phyloP scores from a whole-genome alignment of 2,888 invertebrate species.

The Cheilosia vulpina region DNA sequence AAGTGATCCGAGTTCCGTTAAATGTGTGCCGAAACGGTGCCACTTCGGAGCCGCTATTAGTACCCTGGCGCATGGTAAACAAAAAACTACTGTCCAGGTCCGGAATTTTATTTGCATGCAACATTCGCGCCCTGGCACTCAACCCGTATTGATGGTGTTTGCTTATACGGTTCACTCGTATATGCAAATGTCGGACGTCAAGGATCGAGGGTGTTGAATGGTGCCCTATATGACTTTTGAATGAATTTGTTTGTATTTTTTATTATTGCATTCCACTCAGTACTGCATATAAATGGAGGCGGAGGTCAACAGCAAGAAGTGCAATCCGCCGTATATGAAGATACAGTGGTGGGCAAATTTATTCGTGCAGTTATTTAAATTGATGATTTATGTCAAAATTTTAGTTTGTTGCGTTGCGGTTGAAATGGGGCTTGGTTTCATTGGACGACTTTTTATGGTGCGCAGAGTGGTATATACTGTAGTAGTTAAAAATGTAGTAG shows the following conservation, averaged over 20 bases:
- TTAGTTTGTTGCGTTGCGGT: too few species aligned
- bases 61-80: conserved; percentile 13
- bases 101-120: conserved; percentile 51
- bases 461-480: too few species aligned
- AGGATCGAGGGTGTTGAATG: conserved; percentile 34
- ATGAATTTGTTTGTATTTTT: conserved; percentile 35
- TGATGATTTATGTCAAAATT: not conserved
- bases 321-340: conserved; percentile 3
- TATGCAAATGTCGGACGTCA: conserved; percentile 69
- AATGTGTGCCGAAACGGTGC: conserved; percentile 25
- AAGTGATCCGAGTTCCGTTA: conserved; percentile 63
- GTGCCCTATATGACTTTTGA: conserved; percentile 47
- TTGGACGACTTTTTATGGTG: too few species aligned
- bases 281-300: conserved; percentile 41
- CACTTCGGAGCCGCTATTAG: conserved; percentile 49
- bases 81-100: conserved; percentile 18
- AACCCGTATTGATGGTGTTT: conserved; percentile 54
- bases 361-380: not conserved
- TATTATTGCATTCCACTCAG: conserved; percentile 40
- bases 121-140: conserved; percentile 45
- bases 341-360: conserved; percentile 4
- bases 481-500: too few species aligned
- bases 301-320: conserved; percentile 16
- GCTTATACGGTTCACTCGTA: conserved; percentile 53
- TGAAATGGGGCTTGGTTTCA: too few species aligned